Conservation (phyloP, 2,113 vertebrate species). For the Ancistrus triradiatus region DNA sequence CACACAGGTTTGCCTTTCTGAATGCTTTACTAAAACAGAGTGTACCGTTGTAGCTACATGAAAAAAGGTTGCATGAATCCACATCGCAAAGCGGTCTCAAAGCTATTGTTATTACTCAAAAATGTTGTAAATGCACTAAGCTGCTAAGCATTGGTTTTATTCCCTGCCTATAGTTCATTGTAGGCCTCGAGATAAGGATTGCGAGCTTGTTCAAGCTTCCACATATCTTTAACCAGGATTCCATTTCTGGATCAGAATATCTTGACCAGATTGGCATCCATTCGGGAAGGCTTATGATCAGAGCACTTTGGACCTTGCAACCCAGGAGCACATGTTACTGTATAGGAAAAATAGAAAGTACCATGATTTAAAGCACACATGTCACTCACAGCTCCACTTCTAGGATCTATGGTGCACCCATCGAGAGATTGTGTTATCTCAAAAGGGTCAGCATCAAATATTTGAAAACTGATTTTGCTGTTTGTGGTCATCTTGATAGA, state of each 20-base stretch:
- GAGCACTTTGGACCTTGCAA: conserved; percentile 58
- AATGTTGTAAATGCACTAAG: too few relatives aligned
- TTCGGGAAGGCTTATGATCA: conserved; percentile 55
- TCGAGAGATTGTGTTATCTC: conserved; percentile 65
- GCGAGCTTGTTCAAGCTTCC: background rate
- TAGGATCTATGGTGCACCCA: conserved; percentile 37
- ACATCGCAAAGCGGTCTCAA: too few relatives aligned
- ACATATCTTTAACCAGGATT: conserved; percentile 38
- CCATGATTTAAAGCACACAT: conserved; percentile 57
- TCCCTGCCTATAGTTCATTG: background rate
- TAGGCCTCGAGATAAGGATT: background rate
- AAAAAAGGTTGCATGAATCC: too few relatives aligned
- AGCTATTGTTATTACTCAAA: too few relatives aligned
- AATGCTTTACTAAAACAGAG: conserved; percentile 27
- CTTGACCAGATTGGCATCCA: conserved; percentile 40
- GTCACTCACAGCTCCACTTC: background rate
- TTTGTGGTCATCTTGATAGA: conserved; percentile 33
- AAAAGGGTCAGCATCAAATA: conserved; percentile 61
- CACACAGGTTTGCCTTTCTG: conserved; percentile 30
- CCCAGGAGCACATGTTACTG: conserved; percentile 53
- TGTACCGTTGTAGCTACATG: too few relatives aligned
- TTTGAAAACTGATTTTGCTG: conserved; percentile 48
- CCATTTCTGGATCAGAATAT: conserved; percentile 55
- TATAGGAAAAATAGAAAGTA: conserved; percentile 56
- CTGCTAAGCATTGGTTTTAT: background rate